These are phyloP conservation scores for Temnothorax curvispinosus DNA, from an alignment of 1,140 invertebrate genomes.

Conservation along the genomic window DNA sequence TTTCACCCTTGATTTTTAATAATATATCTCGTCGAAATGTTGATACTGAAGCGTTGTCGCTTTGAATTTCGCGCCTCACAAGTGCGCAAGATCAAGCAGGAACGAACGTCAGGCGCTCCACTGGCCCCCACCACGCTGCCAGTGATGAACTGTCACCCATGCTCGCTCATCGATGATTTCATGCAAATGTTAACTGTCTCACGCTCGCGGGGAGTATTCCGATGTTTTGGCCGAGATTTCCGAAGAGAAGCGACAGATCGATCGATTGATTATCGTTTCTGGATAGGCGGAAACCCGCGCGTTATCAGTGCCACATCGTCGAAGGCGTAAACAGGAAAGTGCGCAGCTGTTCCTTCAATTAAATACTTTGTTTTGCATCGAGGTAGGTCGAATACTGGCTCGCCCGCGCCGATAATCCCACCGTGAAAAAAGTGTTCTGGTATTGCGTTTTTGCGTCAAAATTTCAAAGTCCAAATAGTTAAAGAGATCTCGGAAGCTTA, in stretches of 20 bases:
- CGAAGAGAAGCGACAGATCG: background rate
- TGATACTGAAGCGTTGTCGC: background rate
- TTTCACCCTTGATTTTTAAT: no score
- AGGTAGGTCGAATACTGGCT: slow-evolving; percentile 37
- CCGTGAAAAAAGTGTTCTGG: background rate
- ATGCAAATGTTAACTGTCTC: slow-evolving; percentile 5
- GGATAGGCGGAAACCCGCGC: background rate
- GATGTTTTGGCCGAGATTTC: background rate
- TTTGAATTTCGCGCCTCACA: slow-evolving; percentile 3
- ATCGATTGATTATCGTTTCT: slow-evolving; percentile 7
- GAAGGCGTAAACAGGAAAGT: slow-evolving; percentile 13
- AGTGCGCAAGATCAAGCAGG: background rate
- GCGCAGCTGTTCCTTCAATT: background rate
- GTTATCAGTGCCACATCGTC: background rate
- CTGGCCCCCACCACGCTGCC: background rate
- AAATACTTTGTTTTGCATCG: background rate
- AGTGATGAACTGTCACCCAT: slow-evolving; percentile 9
- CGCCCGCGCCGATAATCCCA: background rate
- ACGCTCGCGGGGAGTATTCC: slow-evolving; percentile 13
- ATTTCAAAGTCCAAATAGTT: background rate
- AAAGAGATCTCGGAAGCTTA: background rate
- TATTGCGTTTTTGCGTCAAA: background rate
- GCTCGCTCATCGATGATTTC: slow-evolving; percentile 1
- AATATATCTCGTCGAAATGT: background rate
- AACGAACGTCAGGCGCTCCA: background rate